Base-by-base conservation (phyloP, 2,888 invertebrate species). In the Polyommatus iphigenia region DNA sequence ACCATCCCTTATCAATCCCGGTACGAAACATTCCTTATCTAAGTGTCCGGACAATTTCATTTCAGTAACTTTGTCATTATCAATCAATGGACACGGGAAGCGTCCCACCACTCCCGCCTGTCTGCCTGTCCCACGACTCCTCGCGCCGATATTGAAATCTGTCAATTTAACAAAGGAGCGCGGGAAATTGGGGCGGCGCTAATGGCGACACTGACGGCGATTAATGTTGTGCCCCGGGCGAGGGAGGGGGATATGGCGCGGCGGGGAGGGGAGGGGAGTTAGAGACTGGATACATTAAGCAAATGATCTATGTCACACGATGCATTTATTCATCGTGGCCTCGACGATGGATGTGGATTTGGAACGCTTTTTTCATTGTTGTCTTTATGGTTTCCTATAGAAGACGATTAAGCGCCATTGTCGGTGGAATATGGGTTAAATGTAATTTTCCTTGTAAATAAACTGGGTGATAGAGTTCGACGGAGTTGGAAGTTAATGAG, bases 111-210 rank as follows among this genome's bases (percentile, higher is more conserved):
- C 20, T 62, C 62, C 24, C 62, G 62, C 13, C 24, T 62, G n/a
- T 20, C 59, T 20, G n/a, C 13, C 62, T 24, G 67, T 67, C 67
- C 29, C 79, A 62, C 76, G 76, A 77, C 78, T 54, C 73, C 76
- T 79, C 80, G 77, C 71, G 71, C 72, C 67, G 78, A 80, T 79
- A 80, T 80, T 81, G 80, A 79, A 81, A 80, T 79, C 80, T 81
- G 81, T 80, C 80, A 81, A 81, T 80, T 79, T 75, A 80, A 79
- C 81, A 82, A 80, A 80, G 81, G 78, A 80, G 79, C 78, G 77
- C 78, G 78, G 59, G 78, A 80, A 82, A 80, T 80, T 81, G 80
- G 80, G 78, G 78, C 81, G 78, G 76, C 79, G 76, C 80, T 81
- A 80, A 82, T 80, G 80, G 81, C 78, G 81, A 76, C 78, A 78